phyloP scores from a whole-genome alignment of 1,140 invertebrate species.

The Zaprionus ghesquierei region DNA sequence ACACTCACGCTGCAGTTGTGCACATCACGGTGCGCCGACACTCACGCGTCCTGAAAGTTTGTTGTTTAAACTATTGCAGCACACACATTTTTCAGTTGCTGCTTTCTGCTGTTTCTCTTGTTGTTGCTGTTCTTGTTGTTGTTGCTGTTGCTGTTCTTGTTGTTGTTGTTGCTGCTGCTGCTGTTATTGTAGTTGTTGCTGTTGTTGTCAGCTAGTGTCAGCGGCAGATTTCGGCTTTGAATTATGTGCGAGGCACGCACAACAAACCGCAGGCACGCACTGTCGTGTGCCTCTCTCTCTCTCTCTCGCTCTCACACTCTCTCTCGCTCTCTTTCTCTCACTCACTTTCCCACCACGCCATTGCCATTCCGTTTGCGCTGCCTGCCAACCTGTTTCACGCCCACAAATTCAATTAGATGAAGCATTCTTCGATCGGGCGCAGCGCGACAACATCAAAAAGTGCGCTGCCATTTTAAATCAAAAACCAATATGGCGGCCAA shows the following conservation, averaged over 20 bases:
- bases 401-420: slow-evolving; percentile 45
- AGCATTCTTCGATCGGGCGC: slow-evolving; percentile 13
- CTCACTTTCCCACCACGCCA: not conserved
- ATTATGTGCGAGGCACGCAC: slow-evolving; percentile 65
- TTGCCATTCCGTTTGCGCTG: not conserved
- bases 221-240: slow-evolving; percentile 63
- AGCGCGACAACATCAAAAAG: slow-evolving; percentile 30
- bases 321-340: not conserved
- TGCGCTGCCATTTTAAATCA: slow-evolving; percentile 20
- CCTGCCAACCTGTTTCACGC: not conserved
- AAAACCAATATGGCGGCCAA: not conserved
- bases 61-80: slow-evolving; percentile 66
- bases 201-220: slow-evolving; percentile 44
- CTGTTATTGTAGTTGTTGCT: slow-evolving; percentile 23
- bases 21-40: slow-evolving; percentile 1
- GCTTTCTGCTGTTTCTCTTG: not conserved
- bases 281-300: slow-evolving; percentile 3
- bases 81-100: slow-evolving; percentile 46
- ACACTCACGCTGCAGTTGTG: not conserved
- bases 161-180: not conserved
- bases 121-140: not conserved
- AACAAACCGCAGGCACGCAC: slow-evolving; percentile 60
- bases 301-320: not conserved
- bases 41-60: slow-evolving; percentile 48
- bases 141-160: not conserved